Evolutionary conservation across 2,113 vertebrate species (phyloP), one percentile per base, ranked within the genome.

Genomic region (Gymnorhina tibicen): DNA sequence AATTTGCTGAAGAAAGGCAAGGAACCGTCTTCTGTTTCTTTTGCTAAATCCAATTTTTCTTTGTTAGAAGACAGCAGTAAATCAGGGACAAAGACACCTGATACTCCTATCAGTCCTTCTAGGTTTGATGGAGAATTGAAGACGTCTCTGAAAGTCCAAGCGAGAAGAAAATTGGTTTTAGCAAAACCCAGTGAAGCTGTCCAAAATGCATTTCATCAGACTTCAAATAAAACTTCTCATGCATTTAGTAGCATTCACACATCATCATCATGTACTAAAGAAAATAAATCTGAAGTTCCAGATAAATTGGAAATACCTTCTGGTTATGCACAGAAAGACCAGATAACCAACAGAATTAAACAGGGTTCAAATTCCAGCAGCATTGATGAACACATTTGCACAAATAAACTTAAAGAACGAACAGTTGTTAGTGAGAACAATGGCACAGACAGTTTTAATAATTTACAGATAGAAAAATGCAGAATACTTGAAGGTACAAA

Each of bases 141-240:
- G 91, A 89, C 89, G 35, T 98, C 99, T 93, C 97, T 98, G 39
- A 99, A 98, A 95, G 97, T 98, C 68, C 98, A 98, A n/a, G 96
- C 98, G 56, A 99, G 98, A 97, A 98, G 99, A 97, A 99, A 98
- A 96, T 95, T 99, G 39, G 94, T 97, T 97, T 98, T 98, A 96
- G 93, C 97, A 63, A 98, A 98, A 93, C 95, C 96, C 47, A 87
- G 70, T 73, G 98, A 99, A 97, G 92, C 98, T 84, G 98, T 98
- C 97, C 99, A 97, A 95, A 98, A 98, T 95, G 95, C 98, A 63
- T 98, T 99, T 97, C 98, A 97, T 87, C 97, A 97, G 76, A 95
- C 94, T 94, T 95, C 97, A 90, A 97, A 84, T 95, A 98, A 94
- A 96, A 80, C 86, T 94, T 67, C 47, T 78, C 86, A 91, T 86